phyloP scores from a whole-genome alignment of 2,888 invertebrate genomes.

The Apamea crenata region DNA sequence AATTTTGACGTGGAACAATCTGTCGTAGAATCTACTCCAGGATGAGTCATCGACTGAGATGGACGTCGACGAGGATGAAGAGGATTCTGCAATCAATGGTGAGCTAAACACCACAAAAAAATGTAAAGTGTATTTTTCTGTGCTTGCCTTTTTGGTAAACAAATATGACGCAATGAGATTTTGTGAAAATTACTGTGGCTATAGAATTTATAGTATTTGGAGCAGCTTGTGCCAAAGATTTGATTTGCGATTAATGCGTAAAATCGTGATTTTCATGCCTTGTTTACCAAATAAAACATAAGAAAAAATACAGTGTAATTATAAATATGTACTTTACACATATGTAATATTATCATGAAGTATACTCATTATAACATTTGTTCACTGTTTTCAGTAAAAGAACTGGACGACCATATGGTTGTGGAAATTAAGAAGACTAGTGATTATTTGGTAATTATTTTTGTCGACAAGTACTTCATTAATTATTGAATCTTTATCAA shows the following conservation, averaged over 20 bases:
- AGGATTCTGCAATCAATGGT: slow-evolving; percentile 85
- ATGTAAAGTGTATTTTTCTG: neutral
- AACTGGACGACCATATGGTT: slow-evolving; percentile 84
- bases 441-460: slow-evolving; percentile 79
- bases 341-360: neutral
- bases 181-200: neutral
- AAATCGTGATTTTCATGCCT: neutral
- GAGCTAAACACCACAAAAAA: slow-evolving; percentile 52
- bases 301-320: neutral
- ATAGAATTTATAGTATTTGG: neutral
- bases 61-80: slow-evolving; percentile 84
- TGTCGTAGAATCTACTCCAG: slow-evolving; percentile 70
- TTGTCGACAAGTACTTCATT: neutral
- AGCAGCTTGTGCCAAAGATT: neutral
- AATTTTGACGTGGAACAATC: slow-evolving; percentile 3
- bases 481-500: neutral
- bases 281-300: neutral
- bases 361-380: slow-evolving; percentile 2
- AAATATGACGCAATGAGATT: neutral
- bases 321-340: neutral
- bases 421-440: slow-evolving; percentile 86
- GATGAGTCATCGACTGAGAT: slow-evolving; percentile 84
- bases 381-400: slow-evolving; percentile 79
- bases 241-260: neutral
- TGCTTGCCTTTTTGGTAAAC: neutral